A percentile compares a stretch with the other conserved stretches of the same genome.
These are phyloP conservation scores for Embidobia sp. DNA, from an alignment of 2,888 invertebrate genomes.

Conservation along the genomic window DNA sequence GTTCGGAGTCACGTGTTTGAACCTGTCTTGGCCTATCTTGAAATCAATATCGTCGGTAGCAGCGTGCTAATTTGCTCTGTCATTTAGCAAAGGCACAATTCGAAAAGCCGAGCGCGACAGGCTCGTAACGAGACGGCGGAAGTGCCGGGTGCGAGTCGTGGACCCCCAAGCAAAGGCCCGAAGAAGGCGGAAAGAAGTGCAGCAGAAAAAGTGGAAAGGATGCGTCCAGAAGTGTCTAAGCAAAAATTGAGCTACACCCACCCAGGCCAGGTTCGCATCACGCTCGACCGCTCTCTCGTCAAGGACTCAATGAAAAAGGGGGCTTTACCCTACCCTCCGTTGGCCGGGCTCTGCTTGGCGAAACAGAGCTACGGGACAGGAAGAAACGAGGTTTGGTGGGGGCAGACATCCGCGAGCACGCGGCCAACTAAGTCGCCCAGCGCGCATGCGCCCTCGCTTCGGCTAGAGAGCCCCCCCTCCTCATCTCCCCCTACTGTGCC, in stretches of 20 bases:
- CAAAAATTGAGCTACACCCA: slow-evolving; percentile 60
- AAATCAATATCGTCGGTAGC: slow-evolving; percentile 45
- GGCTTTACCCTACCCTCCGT: slow-evolving; percentile 58
- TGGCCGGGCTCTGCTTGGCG: slow-evolving; percentile 59
- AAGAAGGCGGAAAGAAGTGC: not conserved
- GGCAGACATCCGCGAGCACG: slow-evolving; percentile 69
- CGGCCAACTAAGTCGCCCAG: slow-evolving; percentile 68
- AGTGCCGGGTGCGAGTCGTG: too few species aligned
- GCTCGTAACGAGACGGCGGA: not conserved
- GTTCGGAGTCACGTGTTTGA: slow-evolving; percentile 12
- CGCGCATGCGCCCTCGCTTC: slow-evolving; percentile 77
- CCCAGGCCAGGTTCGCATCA: slow-evolving; percentile 55
- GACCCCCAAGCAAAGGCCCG: not conserved
- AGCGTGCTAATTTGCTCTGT: slow-evolving; percentile 45
- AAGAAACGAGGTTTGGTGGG: slow-evolving; percentile 38
- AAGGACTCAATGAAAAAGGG: slow-evolving; percentile 65
- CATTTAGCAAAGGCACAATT: slow-evolving; percentile 39
- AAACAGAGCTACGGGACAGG: slow-evolving; percentile 54
- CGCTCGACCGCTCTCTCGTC: slow-evolving; percentile 65
- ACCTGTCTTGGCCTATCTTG: slow-evolving; percentile 39
- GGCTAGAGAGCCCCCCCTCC: slow-evolving; percentile 62
- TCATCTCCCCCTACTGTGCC: too few species aligned
- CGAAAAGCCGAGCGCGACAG: slow-evolving; percentile 16
- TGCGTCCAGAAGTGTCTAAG: slow-evolving; percentile 27
- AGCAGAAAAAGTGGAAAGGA: not conserved